Conservation (phyloP, 2,888 invertebrate genomes). For the Luperina testacea region DNA sequence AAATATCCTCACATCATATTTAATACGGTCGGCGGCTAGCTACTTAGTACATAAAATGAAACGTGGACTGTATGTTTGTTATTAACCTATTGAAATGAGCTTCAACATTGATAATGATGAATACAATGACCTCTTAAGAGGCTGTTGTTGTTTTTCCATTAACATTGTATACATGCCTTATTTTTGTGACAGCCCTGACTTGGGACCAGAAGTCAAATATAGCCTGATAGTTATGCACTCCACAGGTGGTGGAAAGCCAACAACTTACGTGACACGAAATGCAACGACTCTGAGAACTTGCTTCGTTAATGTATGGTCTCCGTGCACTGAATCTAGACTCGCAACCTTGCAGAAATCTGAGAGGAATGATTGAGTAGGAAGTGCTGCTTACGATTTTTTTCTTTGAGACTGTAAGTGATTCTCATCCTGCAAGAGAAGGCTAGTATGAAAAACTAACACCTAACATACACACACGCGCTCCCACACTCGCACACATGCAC, state of each 20-base stretch:
- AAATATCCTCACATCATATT: too few species aligned
- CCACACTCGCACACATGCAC: too few species aligned
- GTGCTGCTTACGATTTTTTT: background rate
- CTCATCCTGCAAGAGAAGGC: background rate
- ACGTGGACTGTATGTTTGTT: too few species aligned
- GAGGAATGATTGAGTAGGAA: background rate
- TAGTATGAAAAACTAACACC: background rate
- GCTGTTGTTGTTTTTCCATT: too few species aligned
- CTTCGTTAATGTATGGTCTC: constrained; percentile 58
- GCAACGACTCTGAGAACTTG: constrained; percentile 49
- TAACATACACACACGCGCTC: too few species aligned
- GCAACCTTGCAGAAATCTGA: constrained; percentile 27
- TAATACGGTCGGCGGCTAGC: too few species aligned
- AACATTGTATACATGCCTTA: background rate
- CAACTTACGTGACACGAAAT: constrained; percentile 55
- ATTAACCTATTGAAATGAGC: background rate
- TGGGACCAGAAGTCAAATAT: constrained; percentile 44
- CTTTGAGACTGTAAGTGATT: background rate
- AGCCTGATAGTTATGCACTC: constrained; percentile 57
- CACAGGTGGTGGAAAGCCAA: constrained; percentile 57
- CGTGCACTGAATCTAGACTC: constrained; percentile 45
- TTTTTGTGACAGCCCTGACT: constrained; percentile 11
- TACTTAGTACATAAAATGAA: too few species aligned
- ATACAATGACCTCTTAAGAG: too few species aligned
- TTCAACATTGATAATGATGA: background rate